A percentile compares a stretch with the other conserved stretches of the same genome.
Evolutionary conservation across 2,113 vertebrate genomes (phyloP).

Genomic region (Peromyscus leucopus): DNA sequence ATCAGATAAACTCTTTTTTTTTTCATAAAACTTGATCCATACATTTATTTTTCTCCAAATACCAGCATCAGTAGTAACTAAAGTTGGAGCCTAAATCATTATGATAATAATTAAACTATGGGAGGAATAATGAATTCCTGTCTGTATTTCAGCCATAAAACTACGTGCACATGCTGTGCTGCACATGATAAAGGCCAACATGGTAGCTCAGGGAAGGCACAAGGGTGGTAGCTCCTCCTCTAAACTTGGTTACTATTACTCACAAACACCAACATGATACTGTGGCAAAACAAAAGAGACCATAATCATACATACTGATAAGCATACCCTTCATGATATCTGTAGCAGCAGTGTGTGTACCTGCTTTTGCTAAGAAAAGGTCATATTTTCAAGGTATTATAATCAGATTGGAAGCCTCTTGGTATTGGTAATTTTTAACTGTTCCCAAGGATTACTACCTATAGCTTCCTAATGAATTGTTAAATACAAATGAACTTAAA

Average conservation of each 20-base stretch:
- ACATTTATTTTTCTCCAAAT: conserved; percentile 26
- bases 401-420: not conserved
- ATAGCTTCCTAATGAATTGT: not conserved
- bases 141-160: not conserved
- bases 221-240: not conserved
- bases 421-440: not conserved
- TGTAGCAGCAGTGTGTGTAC: not conserved
- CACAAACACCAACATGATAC: not conserved
- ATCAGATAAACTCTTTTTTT: not conserved
- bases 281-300: not conserved
- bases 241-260: not conserved
- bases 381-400: not conserved
- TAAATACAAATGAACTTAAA: not conserved
- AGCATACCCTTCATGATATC: not conserved
- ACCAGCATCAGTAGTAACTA: not conserved
- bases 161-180: not conserved
- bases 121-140: not conserved
- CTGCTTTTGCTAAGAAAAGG: not conserved
- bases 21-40: not conserved
- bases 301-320: not conserved
- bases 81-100: conserved; percentile 23
- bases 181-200: not conserved
- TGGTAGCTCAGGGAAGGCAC: not conserved
- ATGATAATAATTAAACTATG: not conserved
- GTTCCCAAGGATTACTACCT: not conserved